Evolutionary conservation across 2,888 invertebrate species (phyloP), one percentile per base, ranked within the genome.

Genomic region (Drosophila algonquin): DNA sequence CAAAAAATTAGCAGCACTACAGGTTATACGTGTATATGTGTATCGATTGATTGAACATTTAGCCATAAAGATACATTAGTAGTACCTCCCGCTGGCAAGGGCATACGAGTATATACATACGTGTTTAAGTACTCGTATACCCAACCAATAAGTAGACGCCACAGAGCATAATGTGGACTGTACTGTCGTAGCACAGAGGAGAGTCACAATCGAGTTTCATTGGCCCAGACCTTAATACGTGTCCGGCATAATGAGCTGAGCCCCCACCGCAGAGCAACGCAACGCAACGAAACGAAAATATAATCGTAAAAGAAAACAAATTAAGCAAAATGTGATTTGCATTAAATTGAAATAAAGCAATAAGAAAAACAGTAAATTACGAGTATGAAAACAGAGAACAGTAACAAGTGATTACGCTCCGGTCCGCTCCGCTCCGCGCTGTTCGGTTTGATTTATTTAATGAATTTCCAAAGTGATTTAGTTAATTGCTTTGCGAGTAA

Each of bases 171-270:
- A 63, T 47, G 51, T 8, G 30, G 30, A 30, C 7, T 30, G 30
- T 30, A 2, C 30, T 30, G 0, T 24, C 24, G 24, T 5, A 30
- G 30, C 7, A 30, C 8, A 30, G 30, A 30, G 30, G 30, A 30
- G 30, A 30, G 30, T 30, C 30, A 8, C 30, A 76, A 71, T 73
- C 50, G 77, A 75, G 77, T 82, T 79, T 76, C 81, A 83, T 75
- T 85, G 85, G 79, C 90, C 89, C 77, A 89, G 89, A 89, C 89
- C 89, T 83, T 83, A 85, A 83, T 90, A 89, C 90, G 90, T 88
- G 89, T 56, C 35, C 55, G 63, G 60, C 77, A 79, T 80, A 63
- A 64, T 71, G 62, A 55, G 52, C 45, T 2, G 40, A n/a, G 40
- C 14, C 6, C 40, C 40, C 40, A 14, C 40, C 40, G 40, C 40